Evolutionary conservation across 2,797 vertebrate species (phyloP).

Genomic region (Coendou prehensilis): DNA sequence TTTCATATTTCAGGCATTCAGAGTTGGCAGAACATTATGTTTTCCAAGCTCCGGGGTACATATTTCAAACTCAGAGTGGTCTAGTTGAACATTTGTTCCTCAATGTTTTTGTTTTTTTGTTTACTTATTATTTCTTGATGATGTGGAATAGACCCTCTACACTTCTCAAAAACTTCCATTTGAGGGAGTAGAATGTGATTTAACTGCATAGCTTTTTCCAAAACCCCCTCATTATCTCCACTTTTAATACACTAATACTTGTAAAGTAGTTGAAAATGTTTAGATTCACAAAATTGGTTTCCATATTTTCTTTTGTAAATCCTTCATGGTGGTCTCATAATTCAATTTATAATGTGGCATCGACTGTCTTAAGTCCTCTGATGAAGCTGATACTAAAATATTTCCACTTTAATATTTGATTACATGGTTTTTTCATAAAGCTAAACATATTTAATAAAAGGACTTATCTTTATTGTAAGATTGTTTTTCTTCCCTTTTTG

Average conservation of each 20-base stretch:
- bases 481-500: slow-evolving; percentile 34
- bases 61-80: background rate
- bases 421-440: slow-evolving; percentile 46
- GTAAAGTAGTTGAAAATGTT: background rate
- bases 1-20: background rate
- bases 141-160: background rate
- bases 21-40: background rate
- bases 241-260: slow-evolving; percentile 4
- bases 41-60: background rate
- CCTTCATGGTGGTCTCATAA: slow-evolving; percentile 61
- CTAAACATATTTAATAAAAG: slow-evolving; percentile 51
- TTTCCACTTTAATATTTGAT: slow-evolving; percentile 57
- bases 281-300: slow-evolving; percentile 43
- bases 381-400: slow-evolving; percentile 38
- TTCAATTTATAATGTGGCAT: background rate
- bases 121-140: background rate
- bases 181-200: background rate
- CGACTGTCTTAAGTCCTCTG: background rate
- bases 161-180: background rate
- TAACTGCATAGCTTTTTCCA: background rate
- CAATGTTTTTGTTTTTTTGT: background rate
- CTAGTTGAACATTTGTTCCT: background rate
- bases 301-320: slow-evolving; percentile 36
- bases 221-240: background rate
- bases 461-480: slow-evolving; percentile 22